Percentiles rank a stretch among this genome's conserved stretches.
phyloP scores from a whole-genome alignment of 1,140 invertebrate species.

The Drosophila lini region DNA sequence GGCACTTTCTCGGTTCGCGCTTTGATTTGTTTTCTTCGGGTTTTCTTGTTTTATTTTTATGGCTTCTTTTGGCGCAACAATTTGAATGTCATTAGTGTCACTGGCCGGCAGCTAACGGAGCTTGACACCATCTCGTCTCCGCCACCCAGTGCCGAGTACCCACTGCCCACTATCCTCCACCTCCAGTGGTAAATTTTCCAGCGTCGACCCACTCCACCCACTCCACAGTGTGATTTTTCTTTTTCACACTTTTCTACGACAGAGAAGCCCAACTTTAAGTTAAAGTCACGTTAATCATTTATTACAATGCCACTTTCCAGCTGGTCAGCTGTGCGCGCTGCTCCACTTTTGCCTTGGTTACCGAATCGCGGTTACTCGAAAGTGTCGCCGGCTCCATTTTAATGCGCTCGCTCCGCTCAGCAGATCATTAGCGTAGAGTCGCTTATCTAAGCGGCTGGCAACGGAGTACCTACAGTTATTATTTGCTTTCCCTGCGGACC shows the following conservation, averaged over 20 bases:
- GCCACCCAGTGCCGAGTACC: slow-evolving; percentile 6
- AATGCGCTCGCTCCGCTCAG: slow-evolving; percentile 14
- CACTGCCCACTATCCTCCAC: not conserved
- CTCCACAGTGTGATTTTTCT: slow-evolving; percentile 46
- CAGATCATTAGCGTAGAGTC: slow-evolving; percentile 28
- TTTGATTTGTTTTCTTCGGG: slow-evolving; percentile 60
- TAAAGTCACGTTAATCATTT: slow-evolving; percentile 71
- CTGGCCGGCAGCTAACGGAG: slow-evolving; percentile 64
- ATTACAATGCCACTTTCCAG: slow-evolving; percentile 66
- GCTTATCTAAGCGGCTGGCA: slow-evolving; percentile 13
- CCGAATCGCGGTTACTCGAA: slow-evolving; percentile 33
- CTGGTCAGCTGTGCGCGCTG: slow-evolving; percentile 32
- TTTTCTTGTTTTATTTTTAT: slow-evolving; percentile 58
- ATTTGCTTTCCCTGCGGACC: slow-evolving; percentile 31
- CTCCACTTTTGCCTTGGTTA: slow-evolving; percentile 47
- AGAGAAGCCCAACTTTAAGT: slow-evolving; percentile 56
- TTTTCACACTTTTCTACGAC: slow-evolving; percentile 56
- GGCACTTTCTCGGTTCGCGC: slow-evolving; percentile 64
- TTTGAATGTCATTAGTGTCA: slow-evolving; percentile 79
- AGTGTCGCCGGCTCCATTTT: slow-evolving; percentile 39
- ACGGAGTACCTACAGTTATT: slow-evolving; percentile 10
- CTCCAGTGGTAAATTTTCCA: slow-evolving; percentile 6
- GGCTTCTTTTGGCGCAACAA: slow-evolving; percentile 77
- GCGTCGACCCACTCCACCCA: slow-evolving; percentile 18
- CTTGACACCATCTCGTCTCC: slow-evolving; percentile 52